Conservation (phyloP, 2,888 invertebrate species). For the Sialis fuliginosa region DNA sequence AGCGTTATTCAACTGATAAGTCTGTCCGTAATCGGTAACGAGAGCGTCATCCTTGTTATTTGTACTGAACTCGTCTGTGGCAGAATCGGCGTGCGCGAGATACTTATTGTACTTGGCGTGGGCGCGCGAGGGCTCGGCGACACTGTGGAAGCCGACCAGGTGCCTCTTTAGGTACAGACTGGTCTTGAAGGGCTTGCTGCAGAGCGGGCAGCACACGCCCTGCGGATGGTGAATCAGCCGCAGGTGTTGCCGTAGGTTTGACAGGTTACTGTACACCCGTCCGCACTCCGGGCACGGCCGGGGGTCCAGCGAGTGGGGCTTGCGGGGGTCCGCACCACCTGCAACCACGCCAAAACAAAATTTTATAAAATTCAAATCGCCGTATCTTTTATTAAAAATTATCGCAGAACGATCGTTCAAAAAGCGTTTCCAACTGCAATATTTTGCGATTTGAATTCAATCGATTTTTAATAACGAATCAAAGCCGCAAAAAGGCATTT, state of each 20-base stretch:
- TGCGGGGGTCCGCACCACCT: slow-evolving; percentile 22
- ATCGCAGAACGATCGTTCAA: no score
- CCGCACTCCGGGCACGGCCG: slow-evolving; percentile 44
- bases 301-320: slow-evolving; percentile 29
- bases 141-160: slow-evolving; percentile 35
- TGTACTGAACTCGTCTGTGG: background rate
- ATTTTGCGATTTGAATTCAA: no score
- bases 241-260: slow-evolving; percentile 45
- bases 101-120: background rate
- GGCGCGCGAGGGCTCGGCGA: slow-evolving; percentile 3
- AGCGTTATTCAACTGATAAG: background rate
- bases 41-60: background rate
- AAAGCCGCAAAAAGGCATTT: no score
- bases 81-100: background rate
- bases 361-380: background rate
- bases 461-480: no score
- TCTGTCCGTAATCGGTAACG: background rate
- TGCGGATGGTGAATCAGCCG: slow-evolving; percentile 45
- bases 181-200: slow-evolving; percentile 43
- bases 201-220: slow-evolving; percentile 38
- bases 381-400: no score
- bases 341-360: background rate
- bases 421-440: no score
- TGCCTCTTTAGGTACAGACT: slow-evolving; percentile 42
- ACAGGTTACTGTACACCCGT: slow-evolving; percentile 44